Percentiles rank a stretch among this genome's conserved stretches.
Evolutionary conservation across 2,797 vertebrate genomes (phyloP).

Genomic region (Otus scops): DNA sequence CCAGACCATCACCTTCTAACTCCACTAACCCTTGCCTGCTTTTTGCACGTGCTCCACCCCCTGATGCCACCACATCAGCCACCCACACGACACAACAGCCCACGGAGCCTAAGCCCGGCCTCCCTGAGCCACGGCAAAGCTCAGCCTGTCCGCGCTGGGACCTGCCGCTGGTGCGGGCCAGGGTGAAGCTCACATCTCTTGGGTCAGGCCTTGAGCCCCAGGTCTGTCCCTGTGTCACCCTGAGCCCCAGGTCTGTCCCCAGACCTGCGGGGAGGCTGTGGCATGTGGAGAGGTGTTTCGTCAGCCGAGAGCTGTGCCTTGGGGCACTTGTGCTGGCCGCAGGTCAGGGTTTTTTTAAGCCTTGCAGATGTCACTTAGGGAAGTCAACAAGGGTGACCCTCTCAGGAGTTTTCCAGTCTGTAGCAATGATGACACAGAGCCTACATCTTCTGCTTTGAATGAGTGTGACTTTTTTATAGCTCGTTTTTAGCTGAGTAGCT

Average conservation of each 20-base stretch:
- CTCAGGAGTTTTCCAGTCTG: background rate
- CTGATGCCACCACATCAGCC: rapidly evolving
- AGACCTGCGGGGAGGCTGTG: rapidly evolving
- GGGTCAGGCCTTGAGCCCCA: background rate
- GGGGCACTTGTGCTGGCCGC: background rate
- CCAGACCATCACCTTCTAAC: rapidly evolving
- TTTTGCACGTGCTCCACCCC: rapidly evolving
- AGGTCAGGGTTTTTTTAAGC: background rate
- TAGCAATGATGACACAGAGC: background rate
- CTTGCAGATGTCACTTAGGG: background rate
- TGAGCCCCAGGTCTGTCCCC: background rate
- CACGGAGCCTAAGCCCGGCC: background rate
- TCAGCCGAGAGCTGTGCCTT: background rate
- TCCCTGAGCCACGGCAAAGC: rapidly evolving
- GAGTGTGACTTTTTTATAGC: background rate
- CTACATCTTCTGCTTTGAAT: background rate
- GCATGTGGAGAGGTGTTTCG: rapidly evolving
- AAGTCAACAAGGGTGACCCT: background rate
- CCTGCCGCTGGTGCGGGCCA: rapidly evolving
- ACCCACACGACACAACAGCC: rapidly evolving
- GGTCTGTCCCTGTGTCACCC: background rate
- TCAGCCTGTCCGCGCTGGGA: rapidly evolving
- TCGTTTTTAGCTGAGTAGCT: background rate
- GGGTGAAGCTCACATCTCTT: background rate
- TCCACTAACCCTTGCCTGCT: background rate